Base-by-base conservation (phyloP, 2,888 invertebrate genomes). In the Amphipoea lucens region DNA sequence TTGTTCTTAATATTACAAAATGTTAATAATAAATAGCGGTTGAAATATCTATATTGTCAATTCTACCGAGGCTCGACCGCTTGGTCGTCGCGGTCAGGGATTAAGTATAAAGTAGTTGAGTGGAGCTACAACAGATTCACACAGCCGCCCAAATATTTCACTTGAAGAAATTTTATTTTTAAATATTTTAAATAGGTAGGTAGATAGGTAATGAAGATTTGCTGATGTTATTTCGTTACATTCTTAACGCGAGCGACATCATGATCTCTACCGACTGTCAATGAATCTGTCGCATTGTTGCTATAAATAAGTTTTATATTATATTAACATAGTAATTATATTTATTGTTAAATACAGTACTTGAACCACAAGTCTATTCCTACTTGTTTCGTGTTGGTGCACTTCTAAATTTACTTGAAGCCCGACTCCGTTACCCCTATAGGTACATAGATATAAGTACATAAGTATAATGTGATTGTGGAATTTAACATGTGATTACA, bases 401-500 rank as follows among this genome's bases (percentile, higher is more conserved):
- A 95, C 90, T 92, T 92, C 96, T 96, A 96, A 92, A 91, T 90
- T 93, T 94, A 94, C 92, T 93, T 94, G 94, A 95, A 96, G 96
- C 95, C 95, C 91, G 92, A 92, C 91, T 90, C 91, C 90, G 82
- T 93, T 92, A 94, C 90, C 92, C 90, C 92, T 94, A 92, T 93
- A 90, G 87, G 89, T 93, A 94, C 88, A 88, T 95, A 94, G 92
- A 92, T 93, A 93, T 92, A 94, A 85, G 80, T 85, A 85, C 89
- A 92, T 92, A 88, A 78, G 81, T 87, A 90, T 87, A 82, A 93
- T 90, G 96, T 96, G 95, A 94, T 92, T 84, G 94, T 95, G 94
- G 95, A 94, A 91, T 95, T 95, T 96, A 96, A 96, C 96, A 96
- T 95, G 96, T 96, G 96, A 95, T 96, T 96, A 96, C 93, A 96